A percentile compares a stretch with the other conserved stretches of the same genome.
Evolutionary conservation across 37 sponge, comb jelly and placozoan species (phyloP).

Genomic region (Halichondria panicea): DNA sequence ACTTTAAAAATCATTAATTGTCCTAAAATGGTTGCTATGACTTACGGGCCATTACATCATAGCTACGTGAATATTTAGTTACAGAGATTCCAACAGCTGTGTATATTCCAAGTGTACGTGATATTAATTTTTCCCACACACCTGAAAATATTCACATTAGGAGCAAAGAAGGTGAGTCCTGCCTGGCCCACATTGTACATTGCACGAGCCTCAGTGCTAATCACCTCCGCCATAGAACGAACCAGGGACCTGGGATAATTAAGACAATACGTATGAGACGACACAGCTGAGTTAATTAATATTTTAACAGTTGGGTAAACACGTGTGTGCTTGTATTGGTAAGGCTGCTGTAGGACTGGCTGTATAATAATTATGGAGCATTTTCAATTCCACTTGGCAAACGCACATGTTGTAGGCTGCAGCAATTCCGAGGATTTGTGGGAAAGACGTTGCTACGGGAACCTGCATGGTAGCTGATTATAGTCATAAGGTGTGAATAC

Average conservation of each 20-base stretch:
- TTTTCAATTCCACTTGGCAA: neutral
- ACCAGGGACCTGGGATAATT: slow-evolving; percentile 47
- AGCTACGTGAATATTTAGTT: too few species aligned
- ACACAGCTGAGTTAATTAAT: too few species aligned
- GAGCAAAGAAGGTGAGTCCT: slow-evolving; percentile 84
- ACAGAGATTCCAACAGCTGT: too few species aligned
- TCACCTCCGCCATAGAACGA: slow-evolving; percentile 44
- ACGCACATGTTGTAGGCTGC: slow-evolving; percentile 55
- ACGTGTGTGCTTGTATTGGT: too few species aligned
- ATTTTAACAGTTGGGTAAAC: neutral
- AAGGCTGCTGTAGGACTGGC: too few species aligned
- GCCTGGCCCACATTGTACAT: slow-evolving; percentile 70
- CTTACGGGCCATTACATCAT: too few species aligned
- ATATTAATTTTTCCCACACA: too few species aligned
- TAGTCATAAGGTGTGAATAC: neutral
- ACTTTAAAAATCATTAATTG: too few species aligned
- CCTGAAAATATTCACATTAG: slow-evolving; percentile 83
- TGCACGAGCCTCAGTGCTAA: slow-evolving; percentile 76
- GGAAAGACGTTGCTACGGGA: slow-evolving; percentile 54
- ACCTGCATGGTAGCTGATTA: neutral
- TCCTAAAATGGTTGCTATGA: too few species aligned
- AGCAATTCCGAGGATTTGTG: slow-evolving; percentile 52
- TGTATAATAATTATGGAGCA: neutral
- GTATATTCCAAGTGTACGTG: too few species aligned
- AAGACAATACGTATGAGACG: too few species aligned